Conservation (phyloP, 2,888 invertebrate species). For the Halictus ligatus region DNA sequence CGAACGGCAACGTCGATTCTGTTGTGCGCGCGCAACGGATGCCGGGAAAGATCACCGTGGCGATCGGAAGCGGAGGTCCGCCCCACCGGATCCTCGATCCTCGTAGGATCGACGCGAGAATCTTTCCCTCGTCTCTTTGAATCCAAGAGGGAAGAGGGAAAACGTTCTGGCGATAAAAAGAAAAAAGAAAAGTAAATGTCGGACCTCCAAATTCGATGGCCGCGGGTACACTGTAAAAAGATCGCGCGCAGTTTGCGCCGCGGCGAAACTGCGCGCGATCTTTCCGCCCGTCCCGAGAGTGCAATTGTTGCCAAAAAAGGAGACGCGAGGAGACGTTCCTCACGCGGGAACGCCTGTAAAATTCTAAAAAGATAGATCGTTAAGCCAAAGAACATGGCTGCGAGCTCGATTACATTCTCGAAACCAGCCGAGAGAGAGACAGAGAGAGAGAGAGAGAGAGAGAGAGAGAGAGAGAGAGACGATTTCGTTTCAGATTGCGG, state of each 20-base stretch:
- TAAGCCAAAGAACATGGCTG: conserved; percentile 59
- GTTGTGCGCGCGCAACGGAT: conserved; percentile 2
- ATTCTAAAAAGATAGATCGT: conserved; percentile 28
- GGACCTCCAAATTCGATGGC: background rate
- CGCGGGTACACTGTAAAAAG: background rate
- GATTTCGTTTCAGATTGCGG: conserved; percentile 12
- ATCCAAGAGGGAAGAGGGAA: background rate
- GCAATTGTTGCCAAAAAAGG: conserved; percentile 31
- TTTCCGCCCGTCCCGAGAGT: conserved; percentile 8
- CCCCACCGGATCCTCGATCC: background rate
- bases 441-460: too few relatives aligned
- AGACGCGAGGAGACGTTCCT: conserved; percentile 6
- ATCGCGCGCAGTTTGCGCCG: background rate
- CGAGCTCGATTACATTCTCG: conserved; percentile 43
- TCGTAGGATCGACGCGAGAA: background rate
- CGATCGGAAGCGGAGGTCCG: background rate
- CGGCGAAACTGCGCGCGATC: conserved; percentile 3
- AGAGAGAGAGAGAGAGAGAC: background rate
- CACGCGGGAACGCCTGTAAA: background rate
- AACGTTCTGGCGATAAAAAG: background rate
- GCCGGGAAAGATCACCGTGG: background rate
- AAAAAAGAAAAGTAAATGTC: background rate
- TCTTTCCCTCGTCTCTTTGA: too few relatives aligned
- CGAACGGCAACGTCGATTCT: conserved; percentile 3
- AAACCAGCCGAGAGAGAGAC: conserved; percentile 5